A percentile compares a stretch with the other conserved stretches of the same genome.
phyloP scores from a whole-genome alignment of 2,113 vertebrate species.

The Semnornis frantzii region DNA sequence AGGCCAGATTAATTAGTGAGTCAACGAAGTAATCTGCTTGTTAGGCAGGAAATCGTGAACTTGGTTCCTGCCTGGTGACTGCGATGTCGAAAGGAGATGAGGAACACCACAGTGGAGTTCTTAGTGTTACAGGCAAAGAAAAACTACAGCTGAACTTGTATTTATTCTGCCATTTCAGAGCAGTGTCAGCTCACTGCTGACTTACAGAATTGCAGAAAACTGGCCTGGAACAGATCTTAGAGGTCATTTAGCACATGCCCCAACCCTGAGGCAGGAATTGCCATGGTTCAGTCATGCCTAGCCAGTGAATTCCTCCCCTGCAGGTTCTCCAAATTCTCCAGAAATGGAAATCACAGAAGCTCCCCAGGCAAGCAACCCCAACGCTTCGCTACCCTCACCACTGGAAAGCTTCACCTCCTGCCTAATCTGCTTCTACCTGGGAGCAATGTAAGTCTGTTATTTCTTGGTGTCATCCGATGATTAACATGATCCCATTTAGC shows the following conservation, averaged over 20 bases:
- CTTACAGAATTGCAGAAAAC: neutral
- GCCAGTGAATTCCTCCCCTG: neutral
- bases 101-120: neutral
- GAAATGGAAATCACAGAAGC: neutral
- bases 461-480: neutral
- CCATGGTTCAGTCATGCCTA: constrained; percentile 6
- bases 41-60: neutral
- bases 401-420: neutral
- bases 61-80: neutral
- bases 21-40: neutral
- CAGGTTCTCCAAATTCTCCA: constrained; percentile 15
- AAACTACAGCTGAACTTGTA: neutral
- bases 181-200: neutral
- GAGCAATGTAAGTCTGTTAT: constrained; percentile 28
- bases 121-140: neutral
- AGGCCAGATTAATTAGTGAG: neutral
- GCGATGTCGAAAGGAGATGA: neutral
- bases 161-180: constrained; percentile 4
- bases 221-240: neutral
- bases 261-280: neutral
- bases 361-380: constrained; percentile 11
- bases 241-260: constrained; percentile 3
- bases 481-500: neutral
- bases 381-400: neutral
- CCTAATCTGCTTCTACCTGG: neutral